Evolutionary conservation across 2,113 vertebrate species (phyloP), one percentile per base, ranked within the genome.

Genomic region (Peromyscus maniculatus): DNA sequence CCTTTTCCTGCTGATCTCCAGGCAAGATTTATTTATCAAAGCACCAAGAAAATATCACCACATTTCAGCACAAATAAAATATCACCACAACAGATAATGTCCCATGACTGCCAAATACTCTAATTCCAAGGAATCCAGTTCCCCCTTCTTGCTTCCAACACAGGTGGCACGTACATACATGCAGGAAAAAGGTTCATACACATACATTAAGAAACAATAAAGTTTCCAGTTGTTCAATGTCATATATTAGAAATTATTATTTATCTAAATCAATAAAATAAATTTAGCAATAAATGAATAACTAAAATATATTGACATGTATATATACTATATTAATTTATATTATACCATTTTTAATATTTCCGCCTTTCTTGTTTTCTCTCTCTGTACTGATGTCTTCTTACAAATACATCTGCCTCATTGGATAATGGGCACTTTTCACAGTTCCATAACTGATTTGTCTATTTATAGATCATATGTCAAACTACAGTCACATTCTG

Each of bases 351-450:
- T 55, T 80, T 55, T 11, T 46, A n/a, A 3, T 33, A 2, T 74
- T 2, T 75, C 21, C 57, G 15, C 2, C 2, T 57, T 4, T 33
- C 19, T 55, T 6, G 6, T 36, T 89, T 7, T n/a, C 28, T 52
- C 43, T 55, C 67, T 72, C 33, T 80, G 16, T 22, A 57, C 33
- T 80, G 49, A 57, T 80, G 2, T 91, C 33, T 52, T 72, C n/a
- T 33, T 46, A 46, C 7, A 75, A 91, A 43, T 5, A 31, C 10
- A 77, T 72, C 0, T 12, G 13, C 5, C 0, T 69, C 57, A n/a
- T 46, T 62, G 12, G 0, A 24, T 75, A 33, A 49, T 22, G 11
- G 26, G 1, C 3, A 49, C 36, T 39, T 0, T 4, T 21, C 21
- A 9, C n/a, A n/a, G 0, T 55, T 77, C 26, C 57, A 43, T 15